These are phyloP conservation scores for Lepas anatifera DNA, from an alignment of 2,888 invertebrate genomes.

Conservation along the genomic window DNA sequence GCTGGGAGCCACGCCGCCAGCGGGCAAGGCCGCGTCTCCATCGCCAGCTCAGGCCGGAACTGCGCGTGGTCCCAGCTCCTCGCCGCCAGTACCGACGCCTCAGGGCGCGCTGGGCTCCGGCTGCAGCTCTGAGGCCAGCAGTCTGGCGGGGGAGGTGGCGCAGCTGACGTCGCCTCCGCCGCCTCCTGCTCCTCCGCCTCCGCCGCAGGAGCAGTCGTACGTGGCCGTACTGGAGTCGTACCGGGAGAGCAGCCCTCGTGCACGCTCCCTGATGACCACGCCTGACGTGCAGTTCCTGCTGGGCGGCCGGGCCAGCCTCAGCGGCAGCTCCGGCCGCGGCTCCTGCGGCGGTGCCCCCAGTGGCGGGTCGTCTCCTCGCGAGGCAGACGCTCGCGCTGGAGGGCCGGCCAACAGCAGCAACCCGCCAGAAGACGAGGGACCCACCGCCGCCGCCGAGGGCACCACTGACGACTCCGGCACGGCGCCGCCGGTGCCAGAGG, in stretches of 20 bases:
- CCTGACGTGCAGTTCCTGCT: conserved; percentile 4
- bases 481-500: not conserved
- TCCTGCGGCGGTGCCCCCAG: not conserved
- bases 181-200: not conserved
- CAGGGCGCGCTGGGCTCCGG: not conserved
- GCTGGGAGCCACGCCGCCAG: not conserved
- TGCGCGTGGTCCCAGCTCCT: not conserved
- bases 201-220: conserved; percentile 38
- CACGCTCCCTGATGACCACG: conserved; percentile 8
- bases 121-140: not conserved
- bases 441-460: not conserved
- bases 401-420: not conserved
- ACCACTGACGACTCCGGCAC: not conserved
- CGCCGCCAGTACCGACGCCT: not conserved
- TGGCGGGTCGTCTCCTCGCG: not conserved
- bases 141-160: not conserved
- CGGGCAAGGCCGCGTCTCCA: no score
- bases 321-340: not conserved
- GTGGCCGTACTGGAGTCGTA: conserved; percentile 48
- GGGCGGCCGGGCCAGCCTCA: not conserved
- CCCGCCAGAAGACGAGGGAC: not conserved
- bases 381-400: no score
- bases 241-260: conserved; percentile 14
- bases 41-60: no score
- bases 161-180: not conserved